Evolutionary conservation across 2,113 vertebrate genomes (phyloP), one percentile per base, ranked within the genome.

Genomic region (Lepus europaeus): DNA sequence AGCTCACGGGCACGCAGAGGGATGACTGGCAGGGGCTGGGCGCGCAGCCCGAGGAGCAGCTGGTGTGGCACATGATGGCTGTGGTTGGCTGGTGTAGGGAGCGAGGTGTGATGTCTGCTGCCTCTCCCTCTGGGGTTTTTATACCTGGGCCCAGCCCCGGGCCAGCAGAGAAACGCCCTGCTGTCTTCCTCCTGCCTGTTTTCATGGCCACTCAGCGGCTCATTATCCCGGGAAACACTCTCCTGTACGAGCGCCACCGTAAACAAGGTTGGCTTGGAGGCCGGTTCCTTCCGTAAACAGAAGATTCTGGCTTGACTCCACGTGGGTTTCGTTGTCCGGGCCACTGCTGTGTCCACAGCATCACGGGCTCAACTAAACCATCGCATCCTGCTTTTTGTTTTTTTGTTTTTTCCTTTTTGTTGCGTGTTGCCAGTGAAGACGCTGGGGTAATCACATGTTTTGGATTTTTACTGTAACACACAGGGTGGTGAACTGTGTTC

Each of bases 391-490:
- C 1, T 7, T 11, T 2, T 6, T 17, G n/a, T 6, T 17, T 3
- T 7, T 11, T 1, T 6, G 12, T n/a, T 9, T 17, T 3, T 6
- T 22, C 49, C 27, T 27, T 39, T 49, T 19, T 23, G 13, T 63
- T 19, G 69, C 11, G 0, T 23, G 39, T n/a, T 1, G 0, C n/a
- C 11, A 4, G 0, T 2, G 68, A 70, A 36, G 59, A 45, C 27
- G 4, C 22, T 6, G 68, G 66, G 45, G 9, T 20, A 3, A 1
- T 22, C 2, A 9, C 4, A 4, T 51, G 16, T 33, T 51, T 10
- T 70, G 76, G 39, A 22, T 36, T 59, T 70, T 25, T 11, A 31
- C 31, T 3, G 20, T 53, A 49, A 29, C 16, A n/a, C 27, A 23
- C 39, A 51, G 13, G 22, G 12, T 85, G 36, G n/a, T 56, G 64